phyloP scores from a whole-genome alignment of 2,888 invertebrate genomes.

The Rugalucina vietnamica region DNA sequence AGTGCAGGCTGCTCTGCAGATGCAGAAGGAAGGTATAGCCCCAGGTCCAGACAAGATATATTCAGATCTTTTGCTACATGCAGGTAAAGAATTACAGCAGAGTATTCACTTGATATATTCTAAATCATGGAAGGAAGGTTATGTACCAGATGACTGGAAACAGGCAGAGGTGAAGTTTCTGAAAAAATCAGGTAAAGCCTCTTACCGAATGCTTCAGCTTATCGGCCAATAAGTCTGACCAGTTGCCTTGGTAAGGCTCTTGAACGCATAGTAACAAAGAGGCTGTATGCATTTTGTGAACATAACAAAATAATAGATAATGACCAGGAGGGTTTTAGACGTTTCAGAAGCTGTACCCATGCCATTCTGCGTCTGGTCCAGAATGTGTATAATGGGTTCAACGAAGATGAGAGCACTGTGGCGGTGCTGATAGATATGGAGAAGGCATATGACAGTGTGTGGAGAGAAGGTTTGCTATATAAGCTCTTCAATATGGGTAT shows the following conservation, averaged over 20 bases:
- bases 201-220: not conserved
- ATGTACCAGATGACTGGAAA: slow-evolving; percentile 6
- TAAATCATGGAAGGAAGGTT: not conserved
- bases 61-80: not conserved
- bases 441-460: slow-evolving; percentile 34
- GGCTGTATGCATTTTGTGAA: slow-evolving; percentile 17
- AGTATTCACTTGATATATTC: not conserved
- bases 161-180: slow-evolving; percentile 16
- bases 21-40: not conserved
- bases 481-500: slow-evolving; percentile 27
- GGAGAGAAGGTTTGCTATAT: slow-evolving; percentile 32
- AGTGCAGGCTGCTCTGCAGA: not conserved
- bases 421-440: slow-evolving; percentile 26
- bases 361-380: slow-evolving; percentile 24
- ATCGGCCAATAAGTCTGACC: slow-evolving; percentile 25
- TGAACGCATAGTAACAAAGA: not conserved
- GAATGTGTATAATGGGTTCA: slow-evolving; percentile 24
- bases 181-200: not conserved
- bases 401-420: not conserved
- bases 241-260: slow-evolving; percentile 15
- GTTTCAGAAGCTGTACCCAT: slow-evolving; percentile 1
- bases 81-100: not conserved
- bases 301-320: slow-evolving; percentile 7
- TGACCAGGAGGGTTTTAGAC: slow-evolving; percentile 26
- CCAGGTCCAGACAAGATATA: not conserved